Percentiles rank a stretch among this genome's conserved stretches.
phyloP scores from a whole-genome alignment of 2,797 vertebrate genomes.

The Mus caroli region DNA sequence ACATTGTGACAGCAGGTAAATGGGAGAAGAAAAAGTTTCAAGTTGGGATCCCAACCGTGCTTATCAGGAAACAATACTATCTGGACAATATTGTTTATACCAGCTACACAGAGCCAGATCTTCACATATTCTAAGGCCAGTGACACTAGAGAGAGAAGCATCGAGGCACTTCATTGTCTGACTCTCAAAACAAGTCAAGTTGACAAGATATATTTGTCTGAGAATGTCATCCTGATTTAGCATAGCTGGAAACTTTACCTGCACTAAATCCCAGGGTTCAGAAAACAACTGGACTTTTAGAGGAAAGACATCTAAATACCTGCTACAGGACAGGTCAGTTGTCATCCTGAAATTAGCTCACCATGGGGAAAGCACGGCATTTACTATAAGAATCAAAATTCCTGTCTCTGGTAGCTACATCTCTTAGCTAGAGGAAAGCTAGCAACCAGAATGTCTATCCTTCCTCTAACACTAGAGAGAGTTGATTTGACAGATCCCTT shows the following conservation, averaged over 20 bases:
- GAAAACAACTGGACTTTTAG: not conserved
- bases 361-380: not conserved
- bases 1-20: not conserved
- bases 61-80: not conserved
- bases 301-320: not conserved
- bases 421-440: conserved; percentile 9
- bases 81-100: not conserved
- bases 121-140: not conserved
- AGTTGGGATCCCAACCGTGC: not conserved
- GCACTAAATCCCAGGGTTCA: conserved; percentile 2
- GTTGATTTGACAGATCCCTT: conserved; percentile 45
- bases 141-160: not conserved
- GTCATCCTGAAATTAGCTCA: not conserved
- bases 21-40: not conserved
- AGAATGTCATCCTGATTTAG: conserved; percentile 3
- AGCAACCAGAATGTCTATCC: not conserved
- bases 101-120: not conserved
- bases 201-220: not conserved
- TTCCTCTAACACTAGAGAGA: conserved; percentile 20
- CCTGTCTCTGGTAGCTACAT: not conserved
- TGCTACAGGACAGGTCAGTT: not conserved
- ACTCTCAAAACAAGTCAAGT: not conserved
- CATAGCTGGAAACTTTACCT: conserved; percentile 18
- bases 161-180: not conserved
- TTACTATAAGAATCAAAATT: not conserved